Base-by-base conservation (phyloP, 2,888 invertebrate species). In the Helobdella robusta region DNA sequence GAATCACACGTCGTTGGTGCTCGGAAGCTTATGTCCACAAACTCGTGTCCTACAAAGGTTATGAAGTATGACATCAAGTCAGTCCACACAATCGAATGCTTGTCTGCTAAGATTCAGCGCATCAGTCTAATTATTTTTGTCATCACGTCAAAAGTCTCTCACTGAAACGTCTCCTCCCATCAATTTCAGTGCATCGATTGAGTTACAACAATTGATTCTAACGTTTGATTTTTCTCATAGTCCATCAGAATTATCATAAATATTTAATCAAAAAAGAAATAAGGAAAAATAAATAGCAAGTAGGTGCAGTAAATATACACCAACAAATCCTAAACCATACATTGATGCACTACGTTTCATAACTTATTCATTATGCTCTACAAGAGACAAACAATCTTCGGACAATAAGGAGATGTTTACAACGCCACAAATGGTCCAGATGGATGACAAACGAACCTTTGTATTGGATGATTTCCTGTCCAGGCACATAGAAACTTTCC, bases 1-100 rank as follows among this genome's bases (percentile, higher is more conserved):
- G 91, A 89, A 83, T 97, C 97, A 83, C 97, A 98, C 73, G 90
- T 89, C 15, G 95, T 93, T 65, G 97, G 95, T 86, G 94, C 95
- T 82, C 97, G 94, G 83, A 91, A 97, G 73, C 90, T 90, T 76
- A 97, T 91, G 80, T 89, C 88, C 71, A 94, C 85, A 78, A 97
- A 89, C 82, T 95, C 95, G 82, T 98, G 97, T 18, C 62, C 62
- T 62, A 34, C 11, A 30, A 28, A 23, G 5, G 50, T 50, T n/a
- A n/a, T n/a, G n/a, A n/a, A n/a, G n/a, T n/a, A n/a, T n/a, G n/a
- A n/a, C n/a, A n/a, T n/a, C n/a, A n/a, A n/a, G n/a, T n/a, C n/a
- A n/a, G n/a, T n/a, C n/a, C n/a, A n/a, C n/a, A n/a, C n/a, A n/a
- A n/a, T n/a, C n/a, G n/a, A n/a, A n/a, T n/a, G n/a, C n/a, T n/a